These are phyloP conservation scores for Albula goreensis DNA, from an alignment of 2,113 vertebrate genomes.

Conservation along the genomic window DNA sequence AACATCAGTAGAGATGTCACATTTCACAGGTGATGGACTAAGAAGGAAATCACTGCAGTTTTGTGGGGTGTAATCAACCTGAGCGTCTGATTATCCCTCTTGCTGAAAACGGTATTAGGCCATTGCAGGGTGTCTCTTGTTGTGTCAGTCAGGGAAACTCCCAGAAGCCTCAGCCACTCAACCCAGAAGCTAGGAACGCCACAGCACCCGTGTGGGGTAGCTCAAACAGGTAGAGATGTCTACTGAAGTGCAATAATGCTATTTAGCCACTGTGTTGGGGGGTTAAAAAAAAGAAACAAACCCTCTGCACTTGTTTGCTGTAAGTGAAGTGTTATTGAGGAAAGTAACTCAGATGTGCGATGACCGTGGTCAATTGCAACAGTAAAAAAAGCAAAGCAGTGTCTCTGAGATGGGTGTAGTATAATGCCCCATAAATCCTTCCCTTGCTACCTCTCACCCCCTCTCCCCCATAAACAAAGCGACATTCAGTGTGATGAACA, in stretches of 20 bases:
- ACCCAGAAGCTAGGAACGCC: background rate
- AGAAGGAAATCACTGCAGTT: background rate
- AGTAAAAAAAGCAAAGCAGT: background rate
- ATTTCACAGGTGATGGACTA: background rate
- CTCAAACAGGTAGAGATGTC: slow-evolving; percentile 3
- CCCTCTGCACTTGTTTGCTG: slow-evolving; percentile 37
- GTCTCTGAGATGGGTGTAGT: background rate
- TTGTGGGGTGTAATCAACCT: background rate
- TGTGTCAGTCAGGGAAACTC: background rate
- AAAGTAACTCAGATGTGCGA: background rate
- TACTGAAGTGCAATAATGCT: slow-evolving; percentile 74
- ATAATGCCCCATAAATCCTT: background rate
- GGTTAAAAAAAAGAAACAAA: slow-evolving; percentile 46
- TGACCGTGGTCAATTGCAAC: background rate
- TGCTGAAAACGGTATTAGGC: background rate
- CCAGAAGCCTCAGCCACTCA: background rate
- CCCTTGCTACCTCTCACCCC: background rate
- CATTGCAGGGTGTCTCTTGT: background rate
- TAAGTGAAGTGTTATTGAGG: slow-evolving; percentile 39
- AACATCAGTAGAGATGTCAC: background rate
- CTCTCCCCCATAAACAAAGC: background rate
- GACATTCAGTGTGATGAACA: background rate
- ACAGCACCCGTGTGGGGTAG: background rate
- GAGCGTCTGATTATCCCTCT: background rate
- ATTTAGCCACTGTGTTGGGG: slow-evolving; percentile 58